These are phyloP conservation scores for Danio albolineatus DNA, from an alignment of 2,797 vertebrate species.

Conservation along the genomic window DNA sequence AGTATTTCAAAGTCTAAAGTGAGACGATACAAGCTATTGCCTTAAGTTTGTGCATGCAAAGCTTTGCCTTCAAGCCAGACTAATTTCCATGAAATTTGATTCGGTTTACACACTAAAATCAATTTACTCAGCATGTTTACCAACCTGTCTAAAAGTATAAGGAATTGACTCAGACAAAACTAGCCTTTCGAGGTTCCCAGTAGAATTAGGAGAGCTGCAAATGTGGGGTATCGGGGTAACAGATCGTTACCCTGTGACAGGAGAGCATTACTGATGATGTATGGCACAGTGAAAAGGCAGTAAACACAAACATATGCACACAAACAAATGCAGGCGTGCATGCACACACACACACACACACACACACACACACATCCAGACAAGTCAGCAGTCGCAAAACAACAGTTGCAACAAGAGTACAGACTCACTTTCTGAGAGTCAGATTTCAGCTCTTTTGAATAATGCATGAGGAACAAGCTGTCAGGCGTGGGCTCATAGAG, in stretches of 20 bases:
- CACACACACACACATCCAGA: constrained; percentile 31
- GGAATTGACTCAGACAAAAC: constrained; percentile 49
- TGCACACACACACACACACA: constrained; percentile 9
- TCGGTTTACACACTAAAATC: constrained; percentile 47
- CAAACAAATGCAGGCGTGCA: constrained; percentile 22
- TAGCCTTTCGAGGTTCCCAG: constrained; percentile 43
- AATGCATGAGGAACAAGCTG: constrained; percentile 60
- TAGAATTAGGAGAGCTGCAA: constrained; percentile 54
- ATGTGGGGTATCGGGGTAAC: constrained; percentile 55
- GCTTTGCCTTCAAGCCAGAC: constrained; percentile 22
- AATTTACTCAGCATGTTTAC: constrained; percentile 52
- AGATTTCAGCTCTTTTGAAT: constrained; percentile 61
- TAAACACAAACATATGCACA: constrained; percentile 49
- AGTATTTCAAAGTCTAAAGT: not conserved
- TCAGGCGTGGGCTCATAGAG: constrained; percentile 23
- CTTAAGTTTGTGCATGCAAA: constrained; percentile 14
- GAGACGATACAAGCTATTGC: not conserved
- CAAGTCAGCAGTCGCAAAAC: constrained; percentile 42
- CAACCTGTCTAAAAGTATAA: constrained; percentile 52
- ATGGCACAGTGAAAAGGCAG: constrained; percentile 45
- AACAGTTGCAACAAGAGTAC: constrained; percentile 50
- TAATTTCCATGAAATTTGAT: constrained; percentile 44
- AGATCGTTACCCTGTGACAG: constrained; percentile 64
- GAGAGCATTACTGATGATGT: constrained; percentile 65
- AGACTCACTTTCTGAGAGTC: constrained; percentile 51